These are phyloP conservation scores for Panzeria rudis DNA, from an alignment of 2,888 invertebrate species.

Conservation along the genomic window DNA sequence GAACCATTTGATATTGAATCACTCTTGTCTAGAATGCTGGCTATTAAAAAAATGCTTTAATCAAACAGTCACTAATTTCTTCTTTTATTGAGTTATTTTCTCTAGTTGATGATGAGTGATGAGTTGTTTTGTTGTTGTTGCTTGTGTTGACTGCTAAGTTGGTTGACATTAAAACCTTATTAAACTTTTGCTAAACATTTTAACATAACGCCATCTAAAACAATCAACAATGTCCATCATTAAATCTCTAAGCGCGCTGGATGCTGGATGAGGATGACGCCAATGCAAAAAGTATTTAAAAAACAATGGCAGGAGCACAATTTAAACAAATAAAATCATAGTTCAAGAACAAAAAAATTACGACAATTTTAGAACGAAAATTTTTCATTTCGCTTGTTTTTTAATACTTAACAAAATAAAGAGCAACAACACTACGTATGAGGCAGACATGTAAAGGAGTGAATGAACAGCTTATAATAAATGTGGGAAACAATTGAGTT, in stretches of 20 bases:
- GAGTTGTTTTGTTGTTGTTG: constrained; percentile 8
- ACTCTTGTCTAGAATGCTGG: neutral
- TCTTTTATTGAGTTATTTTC: constrained; percentile 24
- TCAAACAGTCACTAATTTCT: constrained; percentile 47
- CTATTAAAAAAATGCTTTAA: constrained; percentile 4
- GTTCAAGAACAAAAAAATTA: neutral
- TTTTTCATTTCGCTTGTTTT: constrained; percentile 17
- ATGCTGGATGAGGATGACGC: constrained; percentile 66
- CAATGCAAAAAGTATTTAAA: constrained; percentile 29
- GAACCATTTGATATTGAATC: constrained; percentile 1
- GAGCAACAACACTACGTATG: neutral
- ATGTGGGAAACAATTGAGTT: too few species aligned
- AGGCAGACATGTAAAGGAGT: neutral
- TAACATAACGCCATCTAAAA: constrained; percentile 69
- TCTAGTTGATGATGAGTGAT: constrained; percentile 45
- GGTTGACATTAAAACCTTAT: constrained; percentile 67
- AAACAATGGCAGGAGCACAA: neutral
- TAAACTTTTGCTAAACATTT: constrained; percentile 69
- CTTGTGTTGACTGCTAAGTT: constrained; percentile 50
- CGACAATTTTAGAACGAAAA: constrained; percentile 44
- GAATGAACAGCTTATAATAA: too few species aligned
- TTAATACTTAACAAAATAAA: constrained; percentile 26
- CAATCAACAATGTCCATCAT: constrained; percentile 64
- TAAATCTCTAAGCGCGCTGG: constrained; percentile 58
- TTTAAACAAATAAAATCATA: constrained; percentile 34